phyloP scores from a whole-genome alignment of 2,113 vertebrate species.

The Apeltes quadracus region DNA sequence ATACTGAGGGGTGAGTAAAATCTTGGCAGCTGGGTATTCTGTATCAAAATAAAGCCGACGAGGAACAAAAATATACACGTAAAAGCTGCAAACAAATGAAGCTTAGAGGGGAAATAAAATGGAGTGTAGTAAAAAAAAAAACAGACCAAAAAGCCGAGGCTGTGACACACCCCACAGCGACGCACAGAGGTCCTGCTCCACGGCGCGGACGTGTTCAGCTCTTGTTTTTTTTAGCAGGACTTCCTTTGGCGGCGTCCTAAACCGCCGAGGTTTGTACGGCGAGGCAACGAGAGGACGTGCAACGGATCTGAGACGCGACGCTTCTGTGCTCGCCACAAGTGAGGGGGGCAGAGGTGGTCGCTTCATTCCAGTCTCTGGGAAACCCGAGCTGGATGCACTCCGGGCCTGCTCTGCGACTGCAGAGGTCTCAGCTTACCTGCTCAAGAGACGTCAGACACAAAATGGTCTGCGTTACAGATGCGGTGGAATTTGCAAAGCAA shows the following conservation, averaged over 20 bases:
- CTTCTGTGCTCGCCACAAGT: no score
- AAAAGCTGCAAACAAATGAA: conserved; percentile 39
- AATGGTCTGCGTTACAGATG: conserved; percentile 39
- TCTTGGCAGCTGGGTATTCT: conserved; percentile 37
- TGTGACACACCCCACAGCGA: conserved; percentile 39
- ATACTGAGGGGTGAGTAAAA: conserved; percentile 49
- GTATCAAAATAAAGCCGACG: conserved; percentile 48
- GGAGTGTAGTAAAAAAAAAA: conserved; percentile 26
- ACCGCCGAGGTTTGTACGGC: conserved; percentile 33
- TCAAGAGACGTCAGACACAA: conserved; percentile 24
- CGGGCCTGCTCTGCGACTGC: conserved; percentile 12
- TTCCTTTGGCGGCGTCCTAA: conserved; percentile 20
- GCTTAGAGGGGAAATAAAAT: conserved; percentile 21
- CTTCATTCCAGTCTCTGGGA: conserved; percentile 33
- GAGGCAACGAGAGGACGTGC: conserved; percentile 27
- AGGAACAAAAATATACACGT: conserved; percentile 47
- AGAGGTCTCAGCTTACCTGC: background rate
- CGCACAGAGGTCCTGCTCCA: conserved; percentile 24
- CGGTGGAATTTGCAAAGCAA: conserved; percentile 70
- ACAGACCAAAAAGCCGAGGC: conserved; percentile 14
- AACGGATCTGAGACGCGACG: no score
- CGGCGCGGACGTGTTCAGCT: conserved; percentile 18
- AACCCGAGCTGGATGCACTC: conserved; percentile 16
- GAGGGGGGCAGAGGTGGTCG: background rate
- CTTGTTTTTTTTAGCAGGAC: conserved; percentile 7